Percentiles rank a stretch among this genome's conserved stretches.
Conservation (phyloP, 2,797 vertebrate species). For the Aratinga solstitialis region DNA sequence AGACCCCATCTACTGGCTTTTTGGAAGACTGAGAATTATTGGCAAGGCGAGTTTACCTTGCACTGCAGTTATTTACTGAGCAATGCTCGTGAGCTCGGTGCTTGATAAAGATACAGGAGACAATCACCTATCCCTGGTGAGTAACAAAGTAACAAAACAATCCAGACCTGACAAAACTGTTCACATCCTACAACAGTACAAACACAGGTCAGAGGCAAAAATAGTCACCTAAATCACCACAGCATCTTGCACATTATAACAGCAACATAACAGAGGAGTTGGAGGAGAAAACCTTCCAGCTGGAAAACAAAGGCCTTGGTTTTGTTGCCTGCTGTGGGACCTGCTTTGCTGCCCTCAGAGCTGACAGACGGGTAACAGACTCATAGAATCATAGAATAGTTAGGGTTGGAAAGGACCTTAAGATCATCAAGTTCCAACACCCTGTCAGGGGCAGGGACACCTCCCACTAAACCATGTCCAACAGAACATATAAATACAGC, state of each 20-base stretch:
- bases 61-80: neutral
- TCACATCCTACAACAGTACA: neutral
- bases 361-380: accelerated
- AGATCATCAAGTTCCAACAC: too few species aligned
- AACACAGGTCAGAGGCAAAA: neutral
- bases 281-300: neutral
- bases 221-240: neutral
- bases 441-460: too few species aligned
- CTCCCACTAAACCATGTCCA: neutral
- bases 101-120: neutral
- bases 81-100: neutral
- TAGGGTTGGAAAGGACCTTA: too few species aligned
- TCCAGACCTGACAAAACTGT: neutral
- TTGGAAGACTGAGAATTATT: neutral
- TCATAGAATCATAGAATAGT: too few species aligned
- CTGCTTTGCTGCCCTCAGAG: neutral
- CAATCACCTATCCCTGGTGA: neutral
- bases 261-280: neutral
- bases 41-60: neutral
- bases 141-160: neutral
- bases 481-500: neutral
- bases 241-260: neutral
- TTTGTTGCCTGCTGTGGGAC: neutral
- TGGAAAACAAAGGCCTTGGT: neutral
- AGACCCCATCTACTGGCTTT: constrained; percentile 66